Base-by-base conservation (phyloP, 1,140 invertebrate genomes). In the Vollenhovia emeryi region DNA sequence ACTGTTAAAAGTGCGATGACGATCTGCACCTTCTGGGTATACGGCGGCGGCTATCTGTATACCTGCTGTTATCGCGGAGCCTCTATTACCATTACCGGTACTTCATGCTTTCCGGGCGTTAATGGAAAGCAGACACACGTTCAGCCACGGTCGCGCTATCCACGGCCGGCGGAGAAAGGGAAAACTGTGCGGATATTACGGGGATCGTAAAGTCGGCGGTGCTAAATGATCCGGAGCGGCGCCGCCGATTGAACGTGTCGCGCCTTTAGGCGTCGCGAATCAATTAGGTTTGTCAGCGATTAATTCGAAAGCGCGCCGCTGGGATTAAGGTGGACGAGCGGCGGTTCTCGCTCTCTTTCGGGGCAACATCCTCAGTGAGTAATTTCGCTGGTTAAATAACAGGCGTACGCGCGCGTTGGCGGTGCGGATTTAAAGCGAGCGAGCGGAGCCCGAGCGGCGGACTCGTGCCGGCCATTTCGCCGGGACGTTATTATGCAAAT, bases 61-160 rank as follows among this genome's bases (percentile, higher is more conserved):
- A 85, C 36, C 69, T 87, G 80, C 50, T 33, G 75, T 89, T 90
- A 89, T 87, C 85, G 73, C 43, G 52, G 69, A 85, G 59, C 18
- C 62, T 45, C 88, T 79, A 89, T 90, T 89, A 89, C 62, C 88
- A 76, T 90, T 90, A 87, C 59, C 40, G 36, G 59, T 57, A 55
- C 43, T 33, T 80, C 78, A 52, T 73, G 86, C 55, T 85, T 50
- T 64, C 78, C 45, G 89, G 86, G 75, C 80, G 86, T 75, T 90
- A 87, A 87, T 84, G 89, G 86, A 86, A 87, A 87, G 74, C 71
- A 86, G 87, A 86, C 60, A 57, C 21, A 57, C 71, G 78, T 79
- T 89, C 87, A 45, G 52, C 50, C n/a, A 27, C 64, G 36, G 36
- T 21, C 40, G 40, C 15, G 48, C 60, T 45, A 50, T 7, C 21